These are phyloP conservation scores for Pantelozetes paolii DNA, from an alignment of 2,888 invertebrate species.

Conservation along the genomic window DNA sequence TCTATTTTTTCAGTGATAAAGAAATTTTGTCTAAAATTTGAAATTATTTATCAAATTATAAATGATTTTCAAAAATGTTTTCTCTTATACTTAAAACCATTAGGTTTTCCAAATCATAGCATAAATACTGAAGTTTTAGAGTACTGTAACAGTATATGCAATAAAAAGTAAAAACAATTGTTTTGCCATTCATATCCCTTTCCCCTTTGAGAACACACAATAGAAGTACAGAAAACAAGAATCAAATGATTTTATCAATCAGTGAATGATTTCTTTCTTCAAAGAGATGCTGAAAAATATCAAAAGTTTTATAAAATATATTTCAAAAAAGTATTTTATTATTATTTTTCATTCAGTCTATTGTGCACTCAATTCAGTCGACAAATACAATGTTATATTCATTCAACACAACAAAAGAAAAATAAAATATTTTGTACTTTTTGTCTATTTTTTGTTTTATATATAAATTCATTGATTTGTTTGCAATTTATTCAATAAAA, in stretches of 20 bases:
- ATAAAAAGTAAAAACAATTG: too few species aligned
- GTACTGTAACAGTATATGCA: background rate
- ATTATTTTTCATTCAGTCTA: background rate
- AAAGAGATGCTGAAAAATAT: background rate
- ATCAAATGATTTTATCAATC: conserved; percentile 25
- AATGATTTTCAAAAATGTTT: too few species aligned
- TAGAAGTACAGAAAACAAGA: background rate
- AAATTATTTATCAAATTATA: too few species aligned
- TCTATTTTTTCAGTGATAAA: too few species aligned
- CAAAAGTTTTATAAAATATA: background rate
- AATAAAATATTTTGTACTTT: background rate
- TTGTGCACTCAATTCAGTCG: background rate
- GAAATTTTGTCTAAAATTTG: too few species aligned
- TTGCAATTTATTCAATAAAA: conserved; percentile 5
- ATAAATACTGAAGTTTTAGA: background rate
- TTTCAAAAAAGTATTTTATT: too few species aligned
- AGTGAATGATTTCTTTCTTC: background rate
- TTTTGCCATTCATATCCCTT: too few species aligned
- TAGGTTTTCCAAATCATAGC: background rate
- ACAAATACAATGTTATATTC: conserved; percentile 3
- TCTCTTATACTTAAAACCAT: too few species aligned
- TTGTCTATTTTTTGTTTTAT: background rate
- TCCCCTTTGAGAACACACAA: background rate
- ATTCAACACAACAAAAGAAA: background rate
- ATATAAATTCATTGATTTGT: conserved; percentile 16